These are phyloP conservation scores for Athene cunicularia DNA, from an alignment of 2,113 vertebrate species.

Conservation along the genomic window DNA sequence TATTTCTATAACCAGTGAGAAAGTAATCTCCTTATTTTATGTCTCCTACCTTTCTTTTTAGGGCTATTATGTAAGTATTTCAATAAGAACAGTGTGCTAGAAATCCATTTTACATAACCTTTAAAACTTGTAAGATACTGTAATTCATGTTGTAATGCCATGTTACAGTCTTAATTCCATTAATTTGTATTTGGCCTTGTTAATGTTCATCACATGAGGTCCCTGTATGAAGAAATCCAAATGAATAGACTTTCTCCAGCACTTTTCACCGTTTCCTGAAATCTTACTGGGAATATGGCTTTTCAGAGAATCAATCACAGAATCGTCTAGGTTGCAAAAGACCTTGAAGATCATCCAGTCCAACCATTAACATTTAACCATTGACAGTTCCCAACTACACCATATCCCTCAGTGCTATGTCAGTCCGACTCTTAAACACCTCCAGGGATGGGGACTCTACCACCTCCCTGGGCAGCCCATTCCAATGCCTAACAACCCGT, in stretches of 20 bases:
- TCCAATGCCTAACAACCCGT: too few relatives aligned
- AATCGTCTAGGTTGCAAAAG: too few relatives aligned
- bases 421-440: too few relatives aligned
- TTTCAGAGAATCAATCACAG: background rate
- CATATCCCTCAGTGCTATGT: too few relatives aligned
- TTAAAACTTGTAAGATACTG: background rate
- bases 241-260: background rate
- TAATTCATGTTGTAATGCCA: background rate
- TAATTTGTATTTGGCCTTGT: background rate
- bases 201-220: background rate
- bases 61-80: background rate
- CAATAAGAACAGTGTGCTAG: background rate
- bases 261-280: background rate
- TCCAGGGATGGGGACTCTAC: too few relatives aligned
- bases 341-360: too few relatives aligned
- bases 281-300: background rate
- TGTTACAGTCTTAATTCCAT: background rate
- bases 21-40: background rate
- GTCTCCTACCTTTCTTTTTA: background rate
- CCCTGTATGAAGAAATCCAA: background rate
- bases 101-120: background rate
- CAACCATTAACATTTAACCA: too few relatives aligned
- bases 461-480: too few relatives aligned
- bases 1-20: background rate
- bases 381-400: too few relatives aligned